Conservation (phyloP, 30 jellyfish, hydroid and myxozoan genomes). For the Morbakka virulenta region DNA sequence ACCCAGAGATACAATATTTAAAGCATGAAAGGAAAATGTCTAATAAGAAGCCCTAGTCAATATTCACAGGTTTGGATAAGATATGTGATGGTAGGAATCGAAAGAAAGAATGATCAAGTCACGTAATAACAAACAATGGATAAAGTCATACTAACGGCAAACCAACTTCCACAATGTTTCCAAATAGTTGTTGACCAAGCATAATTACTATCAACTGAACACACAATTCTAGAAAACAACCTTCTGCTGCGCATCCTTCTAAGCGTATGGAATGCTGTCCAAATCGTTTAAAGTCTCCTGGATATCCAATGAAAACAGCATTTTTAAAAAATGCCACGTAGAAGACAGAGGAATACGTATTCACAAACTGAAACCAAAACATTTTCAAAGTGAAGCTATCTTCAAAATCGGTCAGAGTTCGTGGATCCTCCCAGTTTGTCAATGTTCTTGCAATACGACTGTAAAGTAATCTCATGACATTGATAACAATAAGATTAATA, state of each 20-base stretch:
- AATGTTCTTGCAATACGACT: constrained; percentile 80
- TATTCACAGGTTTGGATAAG: too few relatives aligned
- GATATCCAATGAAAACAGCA: constrained; percentile 86
- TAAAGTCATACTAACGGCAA: constrained; percentile 88
- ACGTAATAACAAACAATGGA: too few relatives aligned
- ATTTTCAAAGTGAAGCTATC: constrained; percentile 96
- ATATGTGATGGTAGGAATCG: too few relatives aligned
- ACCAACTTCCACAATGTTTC: constrained; percentile 84
- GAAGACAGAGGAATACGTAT: constrained; percentile 97
- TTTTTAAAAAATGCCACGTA: constrained; percentile 97
- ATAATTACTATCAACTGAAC: constrained; percentile 87
- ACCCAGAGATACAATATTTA: too few relatives aligned
- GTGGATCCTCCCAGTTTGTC: constrained; percentile 98
- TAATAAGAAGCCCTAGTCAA: too few relatives aligned
- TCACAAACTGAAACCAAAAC: constrained; percentile 99
- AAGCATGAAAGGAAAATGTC: too few relatives aligned
- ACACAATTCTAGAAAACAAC: constrained; percentile 93
- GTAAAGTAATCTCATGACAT: constrained; percentile 73
- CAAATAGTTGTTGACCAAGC: constrained; percentile 98
- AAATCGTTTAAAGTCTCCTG: constrained; percentile 94
- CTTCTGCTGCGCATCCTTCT: constrained; percentile 99
- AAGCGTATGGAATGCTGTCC: constrained; percentile 72
- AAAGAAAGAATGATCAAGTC: too few relatives aligned
- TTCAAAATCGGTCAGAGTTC: constrained; percentile 95
- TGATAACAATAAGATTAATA: constrained; percentile 85